Evolutionary conservation across 2,113 vertebrate genomes (phyloP).

Genomic region (Danio rerio): GRCz12tu NC_133184.1:33072501-33073000

Average conservation of each 20-base stretch:
- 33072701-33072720: conserved; percentile 51
- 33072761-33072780: conserved; percentile 48
- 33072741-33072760: conserved; percentile 48
- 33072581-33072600: neutral
- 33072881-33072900: conserved; percentile 36
- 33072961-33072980: conserved; percentile 19
- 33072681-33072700: conserved; percentile 42
- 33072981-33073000: neutral
- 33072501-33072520: too few species aligned
- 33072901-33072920: conserved; percentile 42
- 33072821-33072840: conserved; percentile 46
- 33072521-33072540: too few species aligned
- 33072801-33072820: conserved; percentile 58
- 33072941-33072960: conserved; percentile 14
- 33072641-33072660: neutral
- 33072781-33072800: conserved; percentile 43
- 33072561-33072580: neutral
- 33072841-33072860: conserved; percentile 46
- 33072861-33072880: conserved; percentile 28
- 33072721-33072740: conserved; percentile 40
- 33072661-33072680: conserved; percentile 16
- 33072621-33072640: conserved; percentile 7
- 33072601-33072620: neutral
- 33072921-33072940: conserved; percentile 26
- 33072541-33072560: neutral